Conservation (phyloP, 1,140 invertebrate species). For the Brachystomella parvula region DNA sequence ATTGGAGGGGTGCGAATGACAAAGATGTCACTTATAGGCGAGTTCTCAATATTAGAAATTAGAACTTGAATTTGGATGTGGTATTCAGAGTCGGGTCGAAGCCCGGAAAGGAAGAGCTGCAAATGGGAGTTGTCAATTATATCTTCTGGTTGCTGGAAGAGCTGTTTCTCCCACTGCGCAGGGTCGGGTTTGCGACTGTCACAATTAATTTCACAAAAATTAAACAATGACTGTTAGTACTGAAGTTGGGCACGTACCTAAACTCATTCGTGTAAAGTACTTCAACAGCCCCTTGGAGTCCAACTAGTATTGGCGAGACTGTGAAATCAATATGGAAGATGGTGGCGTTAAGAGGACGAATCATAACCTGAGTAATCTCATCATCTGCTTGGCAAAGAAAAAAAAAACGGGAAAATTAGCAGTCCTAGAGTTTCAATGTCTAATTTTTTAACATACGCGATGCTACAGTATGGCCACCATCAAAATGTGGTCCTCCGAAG, state of each 20-base stretch:
- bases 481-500: slow-evolving; percentile 9
- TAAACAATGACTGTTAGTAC: background rate
- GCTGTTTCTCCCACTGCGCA: slow-evolving; percentile 63
- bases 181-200: slow-evolving; percentile 29
- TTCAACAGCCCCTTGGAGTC: slow-evolving; percentile 71
- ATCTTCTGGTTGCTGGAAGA: slow-evolving; percentile 63
- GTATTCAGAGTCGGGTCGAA: slow-evolving; percentile 72
- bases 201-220: background rate
- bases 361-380: slow-evolving; percentile 32
- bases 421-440: background rate
- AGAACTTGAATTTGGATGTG: slow-evolving; percentile 68
- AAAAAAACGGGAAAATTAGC: background rate
- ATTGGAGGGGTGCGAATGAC: slow-evolving; percentile 59
- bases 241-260: slow-evolving; percentile 48
- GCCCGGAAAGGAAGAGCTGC: slow-evolving; percentile 66
- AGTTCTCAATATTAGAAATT: slow-evolving; percentile 60
- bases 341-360: slow-evolving; percentile 59
- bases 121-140: slow-evolving; percentile 71
- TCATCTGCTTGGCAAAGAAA: slow-evolving; percentile 29
- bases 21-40: slow-evolving; percentile 63
- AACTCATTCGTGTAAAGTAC: slow-evolving; percentile 66
- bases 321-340: slow-evolving; percentile 71
- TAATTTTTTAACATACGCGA: background rate
- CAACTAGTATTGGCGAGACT: slow-evolving; percentile 70
- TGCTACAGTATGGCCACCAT: background rate